Conservation (phyloP, 2,888 invertebrate species). For the Danaus chrysippus region DNA sequence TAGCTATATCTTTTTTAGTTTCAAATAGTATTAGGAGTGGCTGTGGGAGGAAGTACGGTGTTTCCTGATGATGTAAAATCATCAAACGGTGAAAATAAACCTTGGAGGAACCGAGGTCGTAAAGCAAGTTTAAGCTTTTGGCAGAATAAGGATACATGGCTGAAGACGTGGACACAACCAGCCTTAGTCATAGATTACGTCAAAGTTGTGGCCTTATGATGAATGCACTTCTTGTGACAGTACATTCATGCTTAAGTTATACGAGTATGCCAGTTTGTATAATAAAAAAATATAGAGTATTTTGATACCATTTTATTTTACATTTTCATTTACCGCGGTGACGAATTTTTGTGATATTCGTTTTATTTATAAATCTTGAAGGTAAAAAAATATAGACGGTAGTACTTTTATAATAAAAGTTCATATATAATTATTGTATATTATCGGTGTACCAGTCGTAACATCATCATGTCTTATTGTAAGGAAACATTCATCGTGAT, state of each 20-base stretch:
- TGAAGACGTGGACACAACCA: conserved; percentile 67
- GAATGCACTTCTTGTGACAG: not conserved
- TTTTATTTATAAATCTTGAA: not conserved
- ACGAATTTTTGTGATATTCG: not conserved
- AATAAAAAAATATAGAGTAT: too few species aligned
- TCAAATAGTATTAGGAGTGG: conserved; percentile 79
- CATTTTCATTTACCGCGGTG: too few species aligned
- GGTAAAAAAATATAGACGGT: not conserved
- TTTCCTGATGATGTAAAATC: conserved; percentile 73
- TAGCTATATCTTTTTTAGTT: conserved; percentile 54
- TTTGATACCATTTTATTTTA: too few species aligned
- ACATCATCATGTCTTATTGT: conserved; percentile 1
- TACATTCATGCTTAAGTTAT: too few species aligned
- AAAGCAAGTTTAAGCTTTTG: conserved; percentile 75
- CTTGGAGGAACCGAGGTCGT: conserved; percentile 76
- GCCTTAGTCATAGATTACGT: conserved; percentile 25
- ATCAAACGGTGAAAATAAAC: conserved; percentile 60
- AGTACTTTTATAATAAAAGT: not conserved
- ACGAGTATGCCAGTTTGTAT: too few species aligned
- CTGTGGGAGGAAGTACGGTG: conserved; percentile 78
- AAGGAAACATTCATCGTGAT: conserved; percentile 12
- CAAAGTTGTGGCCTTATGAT: conserved; percentile 25
- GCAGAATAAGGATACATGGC: conserved; percentile 68
- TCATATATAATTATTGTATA: not conserved
- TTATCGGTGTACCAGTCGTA: not conserved